Evolutionary conservation across 2,888 invertebrate genomes (phyloP).

Genomic region (Drosophila mimica): DNA sequence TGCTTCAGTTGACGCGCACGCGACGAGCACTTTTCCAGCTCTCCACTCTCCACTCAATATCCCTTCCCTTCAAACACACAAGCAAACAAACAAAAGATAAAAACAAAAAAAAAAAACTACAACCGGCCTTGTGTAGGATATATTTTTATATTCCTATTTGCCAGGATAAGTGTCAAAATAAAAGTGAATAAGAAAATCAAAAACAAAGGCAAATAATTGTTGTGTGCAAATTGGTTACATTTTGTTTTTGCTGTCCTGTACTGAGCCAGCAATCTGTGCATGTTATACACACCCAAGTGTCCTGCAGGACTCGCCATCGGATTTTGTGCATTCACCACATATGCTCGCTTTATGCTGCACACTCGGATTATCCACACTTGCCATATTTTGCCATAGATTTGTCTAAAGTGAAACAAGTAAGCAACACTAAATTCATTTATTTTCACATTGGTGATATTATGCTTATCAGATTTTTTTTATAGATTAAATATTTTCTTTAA

Average conservation of each 20-base stretch:
- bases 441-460: not conserved
- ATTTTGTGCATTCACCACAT: constrained; percentile 18
- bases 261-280: constrained; percentile 52
- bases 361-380: constrained; percentile 59
- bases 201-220: constrained; percentile 20
- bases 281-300: constrained; percentile 69
- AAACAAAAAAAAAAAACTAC: constrained; percentile 28
- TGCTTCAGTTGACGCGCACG: constrained; percentile 52
- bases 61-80: constrained; percentile 23
- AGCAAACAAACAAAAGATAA: constrained; percentile 3
- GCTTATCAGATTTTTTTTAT: too few relatives aligned
- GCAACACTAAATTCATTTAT: constrained; percentile 13
- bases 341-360: constrained; percentile 34
- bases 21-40: constrained; percentile 54
- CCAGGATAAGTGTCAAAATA: constrained; percentile 25
- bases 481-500: too few relatives aligned
- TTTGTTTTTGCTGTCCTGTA: constrained; percentile 15
- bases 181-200: constrained; percentile 18
- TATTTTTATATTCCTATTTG: constrained; percentile 39
- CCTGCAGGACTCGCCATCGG: constrained; percentile 60
- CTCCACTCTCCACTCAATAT: constrained; percentile 6
- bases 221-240: constrained; percentile 25
- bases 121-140: constrained; percentile 52
- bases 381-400: constrained; percentile 43
- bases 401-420: constrained; percentile 56